Base-by-base conservation (phyloP, 2,797 vertebrate species). In the Spea hammondii region DNA sequence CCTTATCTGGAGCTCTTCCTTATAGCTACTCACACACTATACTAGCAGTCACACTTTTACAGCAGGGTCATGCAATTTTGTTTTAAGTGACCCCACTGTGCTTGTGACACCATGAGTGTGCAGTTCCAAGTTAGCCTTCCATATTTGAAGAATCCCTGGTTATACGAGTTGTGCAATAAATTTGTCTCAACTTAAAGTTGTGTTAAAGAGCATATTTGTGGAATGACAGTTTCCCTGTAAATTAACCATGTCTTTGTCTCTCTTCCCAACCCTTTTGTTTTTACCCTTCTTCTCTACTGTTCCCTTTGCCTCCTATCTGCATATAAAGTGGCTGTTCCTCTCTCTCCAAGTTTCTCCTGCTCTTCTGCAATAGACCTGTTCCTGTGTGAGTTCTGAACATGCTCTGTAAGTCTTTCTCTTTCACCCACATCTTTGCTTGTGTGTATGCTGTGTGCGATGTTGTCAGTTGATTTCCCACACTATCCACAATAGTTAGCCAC, bases 311-410 rank as follows among this genome's bases (percentile, higher is more conserved):
- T 86, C 65, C 84, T 66, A 78, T 79, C 83, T 80, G 70, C 83
- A 84, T 85, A 88, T 85, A 90, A 94, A 98, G 95, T 86, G 94
- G 94, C 92, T 96, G 94, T 90, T 95, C 94, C 88, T 94, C 95
- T 95, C 89, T 94, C 92, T 96, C 94, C 94, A 96, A 96, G 90
- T 93, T 98, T 88, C 90, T 97, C 87, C 94, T 98, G 92, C 94
- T 95, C 92, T 95, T 98, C 94, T 97, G 96, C 95, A 95, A 92
- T 91, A 95, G 95, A 89, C 95, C 96, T 86, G 95, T 95, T 92
- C 94, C 95, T 91, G 95, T 98, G 86, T 98, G 96, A 90, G 87
- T 90, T 91, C 85, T 92, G 90, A 91, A 78, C 84, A 32, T 85
- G 80, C 82, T 86, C 86, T 90, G 90, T 91, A 92, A 92, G 91